Base-by-base conservation (phyloP, 2,888 invertebrate genomes). In the Eupithecia centaureata region DNA sequence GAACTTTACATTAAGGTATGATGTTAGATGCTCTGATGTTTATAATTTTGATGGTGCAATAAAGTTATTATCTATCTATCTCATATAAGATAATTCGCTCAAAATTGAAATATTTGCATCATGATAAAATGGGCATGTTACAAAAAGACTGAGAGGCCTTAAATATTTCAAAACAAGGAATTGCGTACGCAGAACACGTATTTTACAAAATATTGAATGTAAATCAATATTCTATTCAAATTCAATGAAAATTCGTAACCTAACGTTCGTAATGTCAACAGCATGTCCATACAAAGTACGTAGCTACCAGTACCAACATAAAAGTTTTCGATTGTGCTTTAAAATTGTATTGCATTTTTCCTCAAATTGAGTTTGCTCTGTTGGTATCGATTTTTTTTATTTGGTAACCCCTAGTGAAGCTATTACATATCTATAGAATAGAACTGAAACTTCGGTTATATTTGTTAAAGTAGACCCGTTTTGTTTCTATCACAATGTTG, bases 181-280 rank as follows among this genome's bases (percentile, higher is more conserved):
- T 51, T 51, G n/a, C 10, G 28, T 47, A 47, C 42, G 32, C 51
- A 18, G 33, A 42, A n/a, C 60, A 60, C 60, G 47, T 33, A 61
- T 62, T 52, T 18, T 13, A 22, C 51, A 27, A 61, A 68, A 62
- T 47, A 59, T 61, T 28, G 33, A 38, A 30, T 38, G 63, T 65
- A 77, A 79, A 76, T 80, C 77, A 80, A 77, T 79, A 80, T 79
- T 79, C 81, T 75, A 77, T 76, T 71, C 73, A 76, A 79, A 77
- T 81, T 81, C 71, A 71, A 82, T 72, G 72, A 81, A 80, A 79
- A 76, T 74, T 72, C n/a, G 76, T 70, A 75, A 75, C 65, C 74
- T 73, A 73, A 74, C 72, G 75, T 69, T 63, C 76, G 71, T 69
- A 68, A 71, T 57, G 30, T 30, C 56, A 30, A 10, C 8, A 30